These are phyloP conservation scores for Ornithorhynchus anatinus DNA, from an alignment of 2,113 vertebrate species.

Conservation along the genomic window DNA sequence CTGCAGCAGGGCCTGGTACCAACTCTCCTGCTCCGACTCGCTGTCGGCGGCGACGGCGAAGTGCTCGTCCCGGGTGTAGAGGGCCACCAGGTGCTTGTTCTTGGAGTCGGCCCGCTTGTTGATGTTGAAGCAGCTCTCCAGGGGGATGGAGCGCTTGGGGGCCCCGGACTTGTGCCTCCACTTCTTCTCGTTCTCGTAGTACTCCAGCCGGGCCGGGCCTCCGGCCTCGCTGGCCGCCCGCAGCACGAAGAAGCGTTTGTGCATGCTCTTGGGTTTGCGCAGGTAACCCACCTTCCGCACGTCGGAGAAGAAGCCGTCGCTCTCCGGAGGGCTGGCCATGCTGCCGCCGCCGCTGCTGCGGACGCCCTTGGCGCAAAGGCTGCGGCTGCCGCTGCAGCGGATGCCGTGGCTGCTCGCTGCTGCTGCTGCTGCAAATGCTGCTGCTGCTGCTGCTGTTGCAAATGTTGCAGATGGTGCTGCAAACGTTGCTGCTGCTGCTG, in stretches of 20 bases:
- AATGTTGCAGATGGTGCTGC: too few relatives aligned
- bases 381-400: too few relatives aligned
- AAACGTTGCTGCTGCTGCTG: too few relatives aligned
- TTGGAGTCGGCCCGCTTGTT: constrained; percentile 92
- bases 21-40: constrained; percentile 85
- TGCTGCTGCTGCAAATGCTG: constrained; percentile 23
- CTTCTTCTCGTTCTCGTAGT: constrained; percentile 93
- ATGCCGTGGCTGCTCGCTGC: too few relatives aligned
- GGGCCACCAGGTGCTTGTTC: constrained; percentile 88
- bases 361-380: too few relatives aligned
- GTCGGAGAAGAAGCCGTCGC: constrained; percentile 84
- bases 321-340: constrained; percentile 83
- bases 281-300: constrained; percentile 93
- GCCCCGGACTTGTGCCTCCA: constrained; percentile 90
- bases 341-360: constrained; percentile 1
- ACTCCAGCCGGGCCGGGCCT: constrained; percentile 87
- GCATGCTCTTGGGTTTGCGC: constrained; percentile 93
- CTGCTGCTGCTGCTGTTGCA: too few relatives aligned
- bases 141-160: constrained; percentile 86
- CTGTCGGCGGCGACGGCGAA: constrained; percentile 88
- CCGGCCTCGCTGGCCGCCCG: constrained; percentile 83
- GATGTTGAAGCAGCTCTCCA: constrained; percentile 91
- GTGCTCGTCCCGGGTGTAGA: constrained; percentile 90
- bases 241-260: constrained; percentile 91
- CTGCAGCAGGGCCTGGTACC: constrained; percentile 86